These are phyloP conservation scores for Psettodes erumei DNA, from an alignment of 2,113 vertebrate genomes.

Conservation along the genomic window DNA sequence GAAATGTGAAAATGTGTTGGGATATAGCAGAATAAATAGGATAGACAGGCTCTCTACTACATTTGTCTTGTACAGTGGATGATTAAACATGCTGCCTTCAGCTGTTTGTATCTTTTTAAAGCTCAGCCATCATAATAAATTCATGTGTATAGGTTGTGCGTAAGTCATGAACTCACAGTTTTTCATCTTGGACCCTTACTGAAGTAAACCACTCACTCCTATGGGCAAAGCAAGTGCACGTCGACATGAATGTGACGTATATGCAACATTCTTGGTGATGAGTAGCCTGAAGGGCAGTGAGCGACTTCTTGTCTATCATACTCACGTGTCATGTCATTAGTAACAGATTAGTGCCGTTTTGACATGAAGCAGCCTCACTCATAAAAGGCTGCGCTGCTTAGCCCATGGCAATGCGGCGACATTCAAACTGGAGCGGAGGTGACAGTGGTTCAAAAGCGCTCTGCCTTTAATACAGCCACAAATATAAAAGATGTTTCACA, in stretches of 20 bases:
- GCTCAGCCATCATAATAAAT: slow-evolving; percentile 11
- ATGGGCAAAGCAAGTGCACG: not conserved
- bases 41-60: not conserved
- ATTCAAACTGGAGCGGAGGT: not conserved
- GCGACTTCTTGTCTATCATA: not conserved
- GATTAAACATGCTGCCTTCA: slow-evolving; percentile 15
- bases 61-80: not conserved
- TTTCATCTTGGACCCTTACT: not conserved
- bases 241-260: not conserved
- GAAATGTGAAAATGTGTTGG: not conserved
- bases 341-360: not conserved
- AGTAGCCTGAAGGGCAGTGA: not conserved
- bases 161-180: not conserved
- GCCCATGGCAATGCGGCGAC: not conserved
- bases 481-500: not conserved
- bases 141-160: not conserved
- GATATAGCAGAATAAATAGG: not conserved
- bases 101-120: slow-evolving; percentile 10
- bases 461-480: too few species aligned
- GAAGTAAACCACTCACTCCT: not conserved
- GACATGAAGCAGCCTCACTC: not conserved
- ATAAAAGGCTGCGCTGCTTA: not conserved
- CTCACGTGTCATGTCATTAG: slow-evolving; percentile 16
- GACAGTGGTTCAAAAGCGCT: not conserved
- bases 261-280: not conserved